Conservation (phyloP, 2,797 vertebrate genomes). For the Cuculus canorus region DNA sequence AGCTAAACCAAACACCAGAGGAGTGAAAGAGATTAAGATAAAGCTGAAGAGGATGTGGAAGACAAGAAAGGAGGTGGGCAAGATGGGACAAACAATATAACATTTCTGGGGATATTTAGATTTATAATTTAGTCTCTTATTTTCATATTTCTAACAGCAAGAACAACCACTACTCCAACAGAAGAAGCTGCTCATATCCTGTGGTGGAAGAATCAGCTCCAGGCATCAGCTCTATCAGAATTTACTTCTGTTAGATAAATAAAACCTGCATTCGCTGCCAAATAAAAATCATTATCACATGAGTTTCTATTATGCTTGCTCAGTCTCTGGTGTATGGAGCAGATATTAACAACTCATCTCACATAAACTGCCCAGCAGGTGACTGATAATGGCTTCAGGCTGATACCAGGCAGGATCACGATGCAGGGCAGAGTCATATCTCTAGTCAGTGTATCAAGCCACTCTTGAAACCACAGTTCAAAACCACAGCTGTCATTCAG, state of each 20-base stretch:
- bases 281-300: not conserved
- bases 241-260: conserved; percentile 2
- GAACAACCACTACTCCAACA: not conserved
- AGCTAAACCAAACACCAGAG: not conserved
- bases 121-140: not conserved
- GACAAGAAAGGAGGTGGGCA: not conserved
- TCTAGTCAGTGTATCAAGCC: not conserved
- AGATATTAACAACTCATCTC: not conserved
- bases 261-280: not conserved
- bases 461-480: not conserved
- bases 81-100: not conserved
- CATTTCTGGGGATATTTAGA: not conserved
- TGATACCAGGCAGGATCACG: not conserved
- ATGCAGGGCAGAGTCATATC: not conserved
- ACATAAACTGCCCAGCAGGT: not conserved
- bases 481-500: not conserved
- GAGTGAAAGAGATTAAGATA: not conserved
- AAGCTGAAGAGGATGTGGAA: not conserved
- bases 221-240: not conserved
- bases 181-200: not conserved
- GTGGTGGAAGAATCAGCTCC: not conserved
- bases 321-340: not conserved
- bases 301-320: not conserved
- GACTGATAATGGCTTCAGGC: not conserved
- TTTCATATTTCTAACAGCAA: not conserved